Conservation (phyloP, 1,140 invertebrate genomes). For the Leucophenga varia region DNA sequence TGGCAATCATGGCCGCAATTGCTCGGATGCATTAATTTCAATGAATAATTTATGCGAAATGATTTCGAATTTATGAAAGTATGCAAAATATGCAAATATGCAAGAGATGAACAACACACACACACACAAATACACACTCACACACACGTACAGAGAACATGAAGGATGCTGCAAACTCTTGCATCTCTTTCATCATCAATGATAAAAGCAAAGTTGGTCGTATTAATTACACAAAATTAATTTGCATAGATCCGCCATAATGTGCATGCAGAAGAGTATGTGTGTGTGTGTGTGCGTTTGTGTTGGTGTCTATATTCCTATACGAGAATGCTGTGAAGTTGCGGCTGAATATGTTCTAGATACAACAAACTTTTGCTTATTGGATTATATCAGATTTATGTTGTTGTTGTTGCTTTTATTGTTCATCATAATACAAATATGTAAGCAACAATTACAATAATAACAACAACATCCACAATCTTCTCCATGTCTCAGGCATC, state of each 20-base stretch:
- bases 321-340: not conserved
- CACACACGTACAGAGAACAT: no score
- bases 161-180: no score
- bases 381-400: no score
- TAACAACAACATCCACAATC: no score
- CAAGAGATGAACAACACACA: no score
- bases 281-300: not conserved
- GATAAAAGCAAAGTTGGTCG: not conserved
- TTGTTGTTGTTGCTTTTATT: slow-evolving; percentile 1
- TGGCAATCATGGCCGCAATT: no score
- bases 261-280: slow-evolving; percentile 3
- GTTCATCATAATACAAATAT: slow-evolving; percentile 17
- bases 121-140: no score
- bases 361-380: no score
- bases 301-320: not conserved
- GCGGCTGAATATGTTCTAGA: no score
- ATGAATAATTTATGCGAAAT: no score
- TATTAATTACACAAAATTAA: slow-evolving; percentile 31
- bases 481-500: no score
- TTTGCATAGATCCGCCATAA: slow-evolving; percentile 26
- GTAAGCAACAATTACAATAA: not conserved
- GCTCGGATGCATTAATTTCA: no score
- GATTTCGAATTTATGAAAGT: slow-evolving; percentile 37
- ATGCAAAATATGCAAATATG: slow-evolving; percentile 26
- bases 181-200: slow-evolving; percentile 9